Evolutionary conservation across 2,113 vertebrate genomes (phyloP).

Genomic region (Poeciliopsis turrubarensis): DNA sequence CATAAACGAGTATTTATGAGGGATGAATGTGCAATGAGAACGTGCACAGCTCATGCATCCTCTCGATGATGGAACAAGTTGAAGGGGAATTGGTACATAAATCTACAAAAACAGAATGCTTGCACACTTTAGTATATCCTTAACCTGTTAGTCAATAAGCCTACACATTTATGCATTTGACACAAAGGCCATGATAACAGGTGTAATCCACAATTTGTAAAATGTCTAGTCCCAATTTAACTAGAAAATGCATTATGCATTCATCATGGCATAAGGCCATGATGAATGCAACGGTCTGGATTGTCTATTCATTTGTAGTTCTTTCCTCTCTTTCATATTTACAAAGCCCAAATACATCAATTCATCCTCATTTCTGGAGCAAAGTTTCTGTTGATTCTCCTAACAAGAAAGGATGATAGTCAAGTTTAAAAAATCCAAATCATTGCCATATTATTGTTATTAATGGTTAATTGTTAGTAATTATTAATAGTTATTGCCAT

Average conservation of each 20-base stretch:
- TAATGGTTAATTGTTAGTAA: too few species aligned
- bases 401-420: conserved; percentile 49
- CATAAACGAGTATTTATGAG: not conserved
- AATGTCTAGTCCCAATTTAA: conserved; percentile 42
- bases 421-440: conserved; percentile 45
- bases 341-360: conserved; percentile 24
- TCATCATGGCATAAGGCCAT: conserved; percentile 12
- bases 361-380: conserved; percentile 40
- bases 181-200: conserved; percentile 41
- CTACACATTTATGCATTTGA: conserved; percentile 16
- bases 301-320: conserved; percentile 32
- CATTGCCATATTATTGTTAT: conserved; percentile 37
- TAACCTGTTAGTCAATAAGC: not conserved
- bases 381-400: conserved; percentile 45
- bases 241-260: not conserved
- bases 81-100: not conserved
- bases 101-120: not conserved
- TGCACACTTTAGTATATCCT: not conserved
- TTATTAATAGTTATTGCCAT: not conserved
- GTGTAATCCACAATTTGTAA: conserved; percentile 52
- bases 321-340: conserved; percentile 7
- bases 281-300: conserved; percentile 29
- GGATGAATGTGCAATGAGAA: not conserved
- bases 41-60: not conserved
- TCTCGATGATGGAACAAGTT: not conserved